Evolutionary conservation across 2,113 vertebrate genomes (phyloP).

Genomic region (Panthera leo): DNA sequence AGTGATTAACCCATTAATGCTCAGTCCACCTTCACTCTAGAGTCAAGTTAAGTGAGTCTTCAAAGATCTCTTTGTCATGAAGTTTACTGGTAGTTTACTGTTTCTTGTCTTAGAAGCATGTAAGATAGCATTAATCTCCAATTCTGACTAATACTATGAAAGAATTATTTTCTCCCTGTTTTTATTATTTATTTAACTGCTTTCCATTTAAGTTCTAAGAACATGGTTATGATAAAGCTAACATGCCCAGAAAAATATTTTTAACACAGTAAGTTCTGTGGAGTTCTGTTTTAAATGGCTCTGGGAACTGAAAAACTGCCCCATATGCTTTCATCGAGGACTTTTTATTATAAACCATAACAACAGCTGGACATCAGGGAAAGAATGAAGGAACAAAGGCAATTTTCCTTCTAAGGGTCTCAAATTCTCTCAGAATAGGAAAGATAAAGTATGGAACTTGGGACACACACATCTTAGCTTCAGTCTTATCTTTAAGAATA

Average conservation of each 20-base stretch:
- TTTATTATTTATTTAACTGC: not conserved
- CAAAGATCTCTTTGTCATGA: slow-evolving; percentile 9
- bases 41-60: not conserved
- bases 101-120: slow-evolving; percentile 1
- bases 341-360: not conserved
- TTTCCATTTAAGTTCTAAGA: slow-evolving; percentile 30
- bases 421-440: not conserved
- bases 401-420: not conserved
- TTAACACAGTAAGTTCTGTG: not conserved
- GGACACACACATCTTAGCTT: not conserved
- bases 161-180: not conserved
- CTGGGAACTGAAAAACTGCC: not conserved
- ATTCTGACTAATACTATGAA: not conserved
- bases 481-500: slow-evolving; percentile 18
- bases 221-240: not conserved
- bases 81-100: not conserved
- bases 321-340: not conserved
- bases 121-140: not conserved
- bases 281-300: not conserved
- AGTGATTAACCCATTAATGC: not conserved
- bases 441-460: not conserved
- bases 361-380: not conserved
- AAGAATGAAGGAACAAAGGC: not conserved
- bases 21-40: not conserved
- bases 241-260: not conserved